Percentiles rank a stretch among this genome's conserved stretches.
phyloP scores from a whole-genome alignment of 2,888 invertebrate species.

The Sisyra nigra region DNA sequence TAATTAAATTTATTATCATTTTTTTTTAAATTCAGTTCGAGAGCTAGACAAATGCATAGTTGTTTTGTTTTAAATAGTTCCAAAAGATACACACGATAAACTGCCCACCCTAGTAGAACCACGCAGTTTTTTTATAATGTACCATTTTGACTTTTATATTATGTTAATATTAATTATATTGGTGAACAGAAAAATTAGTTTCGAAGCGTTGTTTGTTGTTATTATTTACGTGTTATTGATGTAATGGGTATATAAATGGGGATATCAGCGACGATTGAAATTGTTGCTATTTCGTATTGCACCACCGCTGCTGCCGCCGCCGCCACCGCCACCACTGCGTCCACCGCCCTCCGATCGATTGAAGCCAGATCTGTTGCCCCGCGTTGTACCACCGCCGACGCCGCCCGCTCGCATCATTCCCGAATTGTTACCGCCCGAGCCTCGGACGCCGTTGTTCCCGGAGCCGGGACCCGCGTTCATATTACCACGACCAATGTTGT shows the following conservation, averaged over 20 bases:
- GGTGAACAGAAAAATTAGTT: too few relatives aligned
- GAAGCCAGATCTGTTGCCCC: slow-evolving; percentile 11
- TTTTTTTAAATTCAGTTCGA: too few relatives aligned
- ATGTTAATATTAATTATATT: too few relatives aligned
- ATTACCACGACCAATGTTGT: slow-evolving; percentile 11
- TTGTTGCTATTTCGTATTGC: slow-evolving; percentile 33
- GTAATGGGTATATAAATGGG: not conserved
- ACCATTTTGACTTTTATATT: too few relatives aligned
- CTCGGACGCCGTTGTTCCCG: slow-evolving; percentile 16
- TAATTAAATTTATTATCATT: too few relatives aligned
- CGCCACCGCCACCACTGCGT: slow-evolving; percentile 25
- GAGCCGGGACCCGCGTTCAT: slow-evolving; percentile 28
- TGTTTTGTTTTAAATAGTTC: too few relatives aligned
- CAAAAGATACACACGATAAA: too few relatives aligned
- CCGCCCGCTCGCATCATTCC: not conserved
- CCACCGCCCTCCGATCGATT: slow-evolving; percentile 17
- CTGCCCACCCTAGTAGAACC: too few relatives aligned
- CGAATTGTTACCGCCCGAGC: slow-evolving; percentile 10
- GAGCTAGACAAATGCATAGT: too few relatives aligned
- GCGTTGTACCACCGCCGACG: slow-evolving; percentile 10
- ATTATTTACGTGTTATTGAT: not conserved
- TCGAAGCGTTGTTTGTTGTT: not conserved
- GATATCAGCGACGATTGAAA: slow-evolving; percentile 22
- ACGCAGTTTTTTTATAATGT: too few relatives aligned
- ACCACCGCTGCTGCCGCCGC: slow-evolving; percentile 28